Base-by-base conservation (phyloP, 2,888 invertebrate species). In the Polyommatus iphigenia region DNA sequence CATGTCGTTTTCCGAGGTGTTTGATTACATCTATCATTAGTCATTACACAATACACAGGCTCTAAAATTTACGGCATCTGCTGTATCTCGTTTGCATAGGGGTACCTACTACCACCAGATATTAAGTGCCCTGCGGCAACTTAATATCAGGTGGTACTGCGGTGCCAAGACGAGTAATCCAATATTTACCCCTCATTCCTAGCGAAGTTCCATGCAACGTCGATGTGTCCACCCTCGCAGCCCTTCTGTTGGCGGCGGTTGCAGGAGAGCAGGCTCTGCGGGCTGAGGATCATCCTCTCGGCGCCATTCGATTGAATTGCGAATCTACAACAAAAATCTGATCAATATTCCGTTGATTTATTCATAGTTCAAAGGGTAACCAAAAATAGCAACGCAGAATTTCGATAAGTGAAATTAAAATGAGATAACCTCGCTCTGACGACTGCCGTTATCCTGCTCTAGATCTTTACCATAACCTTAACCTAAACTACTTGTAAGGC, bases 161-260 rank as follows among this genome's bases (percentile, higher is more conserved):
- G 4, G 18, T 54, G 54, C 4, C 15, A 54, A 54, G 18, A 18
- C 13, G 0, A 18, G 18, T 1, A 18, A 5, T 32, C 3, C 32
- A 0, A 29, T 10, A 79, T 86, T 86, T 91, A 97, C 97, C 97
- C 97, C 83, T 95, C 95, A 88, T 96, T 96, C 80, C 97, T 95
- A 79, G 98, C 95, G 90, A 96, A 99, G 89, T 97, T 96, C 99
- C 99, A 99, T 0, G 99, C 99, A 78, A 97, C 95, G 86, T 99
- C 99, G 81, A 99, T 94, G 87, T 98, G 96, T 0, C 99, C 99
- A 0, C 99, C 99, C 57, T 95, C 92, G 87, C 99, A 99, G 41
- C 97, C 98, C 80, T 95, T 95, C 84, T 98, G 97, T 71, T 96
- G 95, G 79, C 96, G 95, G 76, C 95, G 95, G 87, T 97, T 97